Percentiles rank a stretch among this genome's conserved stretches.
phyloP scores from a whole-genome alignment of 2,888 invertebrate species.

The Pseudococcus jackbeardsleyi region DNA sequence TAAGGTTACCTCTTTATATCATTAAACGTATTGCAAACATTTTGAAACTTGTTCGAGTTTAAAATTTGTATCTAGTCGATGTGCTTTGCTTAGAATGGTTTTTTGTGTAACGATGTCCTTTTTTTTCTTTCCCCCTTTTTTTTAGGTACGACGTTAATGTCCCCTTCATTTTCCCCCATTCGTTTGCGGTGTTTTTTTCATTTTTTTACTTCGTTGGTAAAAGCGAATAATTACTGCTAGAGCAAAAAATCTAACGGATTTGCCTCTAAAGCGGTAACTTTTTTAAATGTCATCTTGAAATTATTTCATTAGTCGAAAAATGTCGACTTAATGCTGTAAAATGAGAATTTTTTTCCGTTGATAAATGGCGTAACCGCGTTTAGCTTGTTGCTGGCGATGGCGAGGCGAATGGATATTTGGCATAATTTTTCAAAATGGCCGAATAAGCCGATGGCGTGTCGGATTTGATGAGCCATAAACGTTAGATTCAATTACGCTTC shows the following conservation, averaged over 20 bases:
- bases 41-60: constrained; percentile 49
- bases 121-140: neutral
- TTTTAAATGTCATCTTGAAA: constrained; percentile 38
- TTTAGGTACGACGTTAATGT: neutral
- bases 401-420: neutral
- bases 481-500: constrained; percentile 30
- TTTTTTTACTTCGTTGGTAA: neutral
- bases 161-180: neutral
- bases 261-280: constrained; percentile 19
- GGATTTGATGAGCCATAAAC: constrained; percentile 44
- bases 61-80: constrained; percentile 6
- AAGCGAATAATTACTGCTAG: constrained; percentile 7
- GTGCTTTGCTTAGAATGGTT: neutral
- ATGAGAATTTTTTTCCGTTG: neutral
- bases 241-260: constrained; percentile 38
- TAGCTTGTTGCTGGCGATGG: constrained; percentile 10
- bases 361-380: neutral
- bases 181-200: neutral
- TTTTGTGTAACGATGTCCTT: neutral
- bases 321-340: constrained; percentile 10
- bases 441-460: neutral
- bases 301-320: constrained; percentile 33
- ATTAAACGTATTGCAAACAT: constrained; percentile 52
- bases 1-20: constrained; percentile 42
- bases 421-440: constrained; percentile 29